These are phyloP conservation scores for Tolmerus cingulatus DNA, from an alignment of 2,888 invertebrate species.

Conservation along the genomic window DNA sequence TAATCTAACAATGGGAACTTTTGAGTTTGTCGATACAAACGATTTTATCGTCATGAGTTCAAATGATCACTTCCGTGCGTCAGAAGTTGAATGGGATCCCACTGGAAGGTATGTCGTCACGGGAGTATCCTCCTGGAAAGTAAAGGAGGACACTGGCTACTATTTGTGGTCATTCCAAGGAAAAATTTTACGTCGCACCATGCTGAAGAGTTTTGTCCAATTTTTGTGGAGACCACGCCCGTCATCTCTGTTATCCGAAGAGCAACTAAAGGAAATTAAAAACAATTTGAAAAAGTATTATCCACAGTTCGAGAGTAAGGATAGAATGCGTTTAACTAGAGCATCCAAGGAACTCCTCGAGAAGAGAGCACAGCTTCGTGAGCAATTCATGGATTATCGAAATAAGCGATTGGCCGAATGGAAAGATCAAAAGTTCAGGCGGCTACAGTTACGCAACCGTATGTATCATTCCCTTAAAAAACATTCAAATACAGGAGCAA, in stretches of 20 bases:
- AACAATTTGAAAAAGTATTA: slow-evolving; percentile 98
- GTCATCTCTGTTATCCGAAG: slow-evolving; percentile 79
- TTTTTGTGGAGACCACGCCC: slow-evolving; percentile 96
- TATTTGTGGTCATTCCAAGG: slow-evolving; percentile 99
- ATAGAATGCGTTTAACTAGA: slow-evolving; percentile 88
- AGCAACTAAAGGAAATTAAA: slow-evolving; percentile 92
- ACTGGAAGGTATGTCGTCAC: slow-evolving; percentile 97
- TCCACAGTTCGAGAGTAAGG: slow-evolving; percentile 94
- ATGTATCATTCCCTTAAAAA: slow-evolving; percentile 61
- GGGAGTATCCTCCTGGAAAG: slow-evolving; percentile 94
- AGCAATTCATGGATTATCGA: slow-evolving; percentile 84
- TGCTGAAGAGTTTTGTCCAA: slow-evolving; percentile 92
- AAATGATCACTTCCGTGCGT: slow-evolving; percentile 90
- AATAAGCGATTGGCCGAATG: slow-evolving; percentile 78
- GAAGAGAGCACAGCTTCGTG: slow-evolving; percentile 86
- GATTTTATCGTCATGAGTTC: slow-evolving; percentile 96
- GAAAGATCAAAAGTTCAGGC: slow-evolving; percentile 77
- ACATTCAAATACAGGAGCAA: not conserved
- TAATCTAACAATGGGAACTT: slow-evolving; percentile 84
- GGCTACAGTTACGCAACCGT: slow-evolving; percentile 88
- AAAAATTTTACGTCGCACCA: slow-evolving; percentile 76
- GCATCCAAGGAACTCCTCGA: slow-evolving; percentile 96
- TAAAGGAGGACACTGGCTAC: slow-evolving; percentile 91
- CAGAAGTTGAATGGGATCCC: slow-evolving; percentile 99
- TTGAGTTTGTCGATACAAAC: slow-evolving; percentile 94